phyloP scores from a whole-genome alignment of 2,113 vertebrate genomes.

The Solea solea region DNA sequence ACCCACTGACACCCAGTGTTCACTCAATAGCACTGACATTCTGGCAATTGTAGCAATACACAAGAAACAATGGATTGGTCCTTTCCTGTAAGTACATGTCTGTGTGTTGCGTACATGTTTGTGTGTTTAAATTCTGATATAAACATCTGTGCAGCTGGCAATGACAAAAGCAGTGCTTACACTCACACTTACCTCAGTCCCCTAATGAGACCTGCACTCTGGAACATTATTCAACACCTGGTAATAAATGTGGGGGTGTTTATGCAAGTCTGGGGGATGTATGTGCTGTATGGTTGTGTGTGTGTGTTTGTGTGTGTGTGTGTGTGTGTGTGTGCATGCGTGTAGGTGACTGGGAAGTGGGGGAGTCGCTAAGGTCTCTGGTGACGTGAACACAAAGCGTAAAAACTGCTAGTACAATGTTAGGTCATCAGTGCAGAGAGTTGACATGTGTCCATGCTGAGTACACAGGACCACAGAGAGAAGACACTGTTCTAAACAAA shows the following conservation, averaged over 20 bases:
- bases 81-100: slow-evolving; percentile 5
- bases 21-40: background rate
- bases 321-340: slow-evolving; percentile 2
- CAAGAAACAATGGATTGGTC: background rate
- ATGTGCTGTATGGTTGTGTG: background rate
- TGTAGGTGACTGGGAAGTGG: background rate
- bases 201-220: slow-evolving; percentile 58
- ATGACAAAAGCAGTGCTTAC: slow-evolving; percentile 28
- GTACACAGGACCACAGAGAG: background rate
- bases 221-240: slow-evolving; percentile 42
- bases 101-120: slow-evolving; percentile 10
- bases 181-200: slow-evolving; percentile 72
- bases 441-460: background rate
- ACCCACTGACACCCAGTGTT: background rate
- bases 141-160: slow-evolving; percentile 42
- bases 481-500: background rate
- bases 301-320: slow-evolving; percentile 17
- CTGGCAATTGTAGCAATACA: slow-evolving; percentile 8
- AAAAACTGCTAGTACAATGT: slow-evolving; percentile 1
- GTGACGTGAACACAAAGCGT: slow-evolving; percentile 11
- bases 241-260: slow-evolving; percentile 38
- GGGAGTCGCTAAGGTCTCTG: slow-evolving; percentile 9
- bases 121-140: slow-evolving; percentile 11
- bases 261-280: slow-evolving; percentile 17
- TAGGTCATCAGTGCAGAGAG: slow-evolving; percentile 5